Percentiles rank a stretch among this genome's conserved stretches.
These are phyloP conservation scores for Stenodema calcarata DNA, from an alignment of 2,888 invertebrate genomes.

Conservation along the genomic window DNA sequence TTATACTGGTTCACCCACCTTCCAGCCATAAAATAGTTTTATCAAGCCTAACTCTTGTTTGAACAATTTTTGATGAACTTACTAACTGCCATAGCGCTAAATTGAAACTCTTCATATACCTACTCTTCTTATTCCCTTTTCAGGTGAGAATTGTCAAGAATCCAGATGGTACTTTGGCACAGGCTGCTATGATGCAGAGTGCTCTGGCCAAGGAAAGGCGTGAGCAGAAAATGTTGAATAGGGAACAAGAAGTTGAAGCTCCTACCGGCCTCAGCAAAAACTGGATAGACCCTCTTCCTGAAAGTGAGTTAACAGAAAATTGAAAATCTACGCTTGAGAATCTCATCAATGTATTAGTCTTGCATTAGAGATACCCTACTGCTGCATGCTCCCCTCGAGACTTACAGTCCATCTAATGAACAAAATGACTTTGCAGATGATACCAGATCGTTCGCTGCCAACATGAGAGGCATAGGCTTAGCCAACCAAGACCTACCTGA, in stretches of 20 bases:
- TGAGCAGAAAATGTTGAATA: conserved; percentile 94
- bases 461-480: conserved; percentile 83
- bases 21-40: too few relatives aligned
- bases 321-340: too few relatives aligned
- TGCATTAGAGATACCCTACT: too few relatives aligned
- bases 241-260: conserved; percentile 89
- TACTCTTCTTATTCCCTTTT: background rate
- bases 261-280: conserved; percentile 86
- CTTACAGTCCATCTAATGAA: too few relatives aligned
- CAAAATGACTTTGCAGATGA: conserved; percentile 68
- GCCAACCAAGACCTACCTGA: conserved; percentile 93
- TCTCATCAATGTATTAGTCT: too few relatives aligned
- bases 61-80: too few relatives aligned
- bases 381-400: too few relatives aligned
- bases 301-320: conserved; percentile 66
- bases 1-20: too few relatives aligned
- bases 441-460: conserved; percentile 74
- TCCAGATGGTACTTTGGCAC: conserved; percentile 97
- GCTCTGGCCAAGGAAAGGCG: conserved; percentile 96
- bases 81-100: too few relatives aligned
- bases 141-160: conserved; percentile 85
- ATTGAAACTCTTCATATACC: too few relatives aligned
- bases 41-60: too few relatives aligned
- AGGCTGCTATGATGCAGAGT: conserved; percentile 99
- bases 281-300: conserved; percentile 96